Percentiles rank a stretch among this genome's conserved stretches.
These are phyloP conservation scores for Trissolcus basalis DNA, from an alignment of 1,140 invertebrate species.

Conservation along the genomic window DNA sequence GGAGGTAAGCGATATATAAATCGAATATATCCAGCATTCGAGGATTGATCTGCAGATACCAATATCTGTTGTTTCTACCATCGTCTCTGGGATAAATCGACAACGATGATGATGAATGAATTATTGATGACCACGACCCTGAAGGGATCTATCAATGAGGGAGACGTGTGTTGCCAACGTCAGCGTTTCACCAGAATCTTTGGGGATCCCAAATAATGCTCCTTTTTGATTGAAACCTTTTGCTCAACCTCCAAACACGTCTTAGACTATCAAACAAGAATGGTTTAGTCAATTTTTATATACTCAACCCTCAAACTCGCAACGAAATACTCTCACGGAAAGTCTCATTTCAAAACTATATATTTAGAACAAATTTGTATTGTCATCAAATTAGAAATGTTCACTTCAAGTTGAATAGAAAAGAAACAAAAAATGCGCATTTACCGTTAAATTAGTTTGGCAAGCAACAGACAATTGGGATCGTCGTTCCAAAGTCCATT, in stretches of 20 bases:
- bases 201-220: too few relatives aligned
- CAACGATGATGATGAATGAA: constrained; percentile 72
- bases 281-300: too few relatives aligned
- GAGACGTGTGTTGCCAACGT: constrained; percentile 40
- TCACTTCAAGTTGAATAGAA: too few relatives aligned
- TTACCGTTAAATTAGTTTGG: neutral
- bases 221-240: too few relatives aligned
- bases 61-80: constrained; percentile 61
- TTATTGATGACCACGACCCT: constrained; percentile 70
- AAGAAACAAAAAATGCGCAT: too few relatives aligned
- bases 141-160: constrained; percentile 65
- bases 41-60: constrained; percentile 71
- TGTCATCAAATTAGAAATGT: too few relatives aligned
- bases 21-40: constrained; percentile 52
- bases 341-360: too few relatives aligned
- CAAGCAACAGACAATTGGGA: neutral
- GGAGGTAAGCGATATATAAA: constrained; percentile 56
- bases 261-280: too few relatives aligned
- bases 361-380: too few relatives aligned
- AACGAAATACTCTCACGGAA: too few relatives aligned
- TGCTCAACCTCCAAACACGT: too few relatives aligned
- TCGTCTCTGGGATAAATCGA: constrained; percentile 48
- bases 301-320: too few relatives aligned
- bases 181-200: constrained; percentile 11
- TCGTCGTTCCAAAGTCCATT: constrained; percentile 2